Base-by-base conservation (phyloP, 2,888 invertebrate genomes). In the Ectropis crepuscularia region DNA sequence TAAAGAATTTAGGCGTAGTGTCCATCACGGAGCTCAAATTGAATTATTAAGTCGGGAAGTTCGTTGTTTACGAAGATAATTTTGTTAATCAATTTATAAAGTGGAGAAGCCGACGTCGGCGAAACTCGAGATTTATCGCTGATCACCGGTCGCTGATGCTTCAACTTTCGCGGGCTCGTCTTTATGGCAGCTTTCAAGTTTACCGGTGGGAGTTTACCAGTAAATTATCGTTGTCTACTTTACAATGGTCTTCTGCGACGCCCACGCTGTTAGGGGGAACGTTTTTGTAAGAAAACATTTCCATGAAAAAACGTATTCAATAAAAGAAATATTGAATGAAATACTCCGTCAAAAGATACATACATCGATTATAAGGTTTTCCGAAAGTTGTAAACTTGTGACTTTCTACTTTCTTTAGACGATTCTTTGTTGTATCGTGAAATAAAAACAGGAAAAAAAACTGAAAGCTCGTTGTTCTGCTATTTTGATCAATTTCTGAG, bases 111-210 rank as follows among this genome's bases (percentile, higher is more conserved):
- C 48, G 63, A 61, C 50, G 59, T 43, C 48, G 53, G 65, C 48
- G 43, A 43, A 46, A 47, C 53, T 58, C 53, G 10, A 60, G 68
- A 69, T 71, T 75, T 72, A 73, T 75, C 69, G 67, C 63, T 68
- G 67, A 74, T 75, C 70, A 69, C 63, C 57, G 65, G 68, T 61
- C 67, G 70, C 65, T 69, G 73, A 68, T 60, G 65, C 60, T 54
- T 65, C 63, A 67, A 70, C 63, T 70, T 70, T 63, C 41, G 57
- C 63, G 53, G 61, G 47, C 61, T 68, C 64, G 53, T 65, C 65
- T 69, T 68, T 68, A 64, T 65, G 43, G 45, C 50, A 60, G 57
- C 64, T 50, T 65, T 7, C 11, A 45, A 54, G 53, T 58, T 63
- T 53, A 38, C 65, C 53, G 45, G 54, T 51, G 49, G 64, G 63